phyloP scores from a whole-genome alignment of 2,888 invertebrate species.

The Ochropleura plecta region DNA sequence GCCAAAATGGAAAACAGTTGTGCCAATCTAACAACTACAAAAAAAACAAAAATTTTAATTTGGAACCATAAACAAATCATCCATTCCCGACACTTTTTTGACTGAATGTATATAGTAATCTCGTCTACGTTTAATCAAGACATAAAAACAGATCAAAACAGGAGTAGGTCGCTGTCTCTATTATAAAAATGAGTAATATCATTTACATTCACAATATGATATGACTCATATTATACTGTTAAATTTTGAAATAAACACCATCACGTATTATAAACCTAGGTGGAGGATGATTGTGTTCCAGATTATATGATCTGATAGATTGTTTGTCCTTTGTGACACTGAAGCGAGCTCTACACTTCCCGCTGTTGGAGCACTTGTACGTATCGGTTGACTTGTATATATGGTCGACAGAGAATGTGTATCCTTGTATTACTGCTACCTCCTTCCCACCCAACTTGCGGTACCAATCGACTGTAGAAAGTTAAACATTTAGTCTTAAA shows the following conservation, averaged over 20 bases:
- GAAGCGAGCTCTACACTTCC: not conserved
- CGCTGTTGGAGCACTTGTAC: not conserved
- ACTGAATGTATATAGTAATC: not conserved
- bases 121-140: too few relatives aligned
- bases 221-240: too few relatives aligned
- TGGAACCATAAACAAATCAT: too few relatives aligned
- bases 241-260: not conserved
- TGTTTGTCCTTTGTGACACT: not conserved
- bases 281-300: constrained; percentile 12
- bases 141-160: too few relatives aligned
- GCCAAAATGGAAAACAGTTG: too few relatives aligned
- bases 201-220: not conserved
- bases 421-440: not conserved
- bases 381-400: not conserved
- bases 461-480: not conserved
- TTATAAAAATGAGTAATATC: not conserved
- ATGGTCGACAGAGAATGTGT: constrained; percentile 1
- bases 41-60: too few relatives aligned
- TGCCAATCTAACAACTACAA: too few relatives aligned
- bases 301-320: not conserved
- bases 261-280: constrained; percentile 1
- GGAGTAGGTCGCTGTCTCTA: not conserved
- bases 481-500: not conserved
- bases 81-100: too few relatives aligned
- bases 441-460: not conserved